These are phyloP conservation scores for Rhabdophis nuchalis DNA, from an alignment of 2,797 vertebrate species.

Conservation along the genomic window DNA sequence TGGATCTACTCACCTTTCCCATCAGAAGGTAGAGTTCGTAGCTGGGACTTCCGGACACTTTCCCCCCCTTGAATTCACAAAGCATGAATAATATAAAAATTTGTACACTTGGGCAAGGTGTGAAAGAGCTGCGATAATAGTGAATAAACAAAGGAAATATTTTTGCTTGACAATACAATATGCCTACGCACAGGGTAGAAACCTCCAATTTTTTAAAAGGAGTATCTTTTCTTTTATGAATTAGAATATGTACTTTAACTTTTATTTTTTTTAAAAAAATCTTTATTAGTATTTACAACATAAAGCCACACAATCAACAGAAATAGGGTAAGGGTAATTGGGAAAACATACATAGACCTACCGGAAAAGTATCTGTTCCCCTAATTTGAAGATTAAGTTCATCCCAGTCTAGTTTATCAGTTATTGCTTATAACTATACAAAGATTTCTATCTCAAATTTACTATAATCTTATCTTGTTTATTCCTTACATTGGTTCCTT, in stretches of 20 bases:
- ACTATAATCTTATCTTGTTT: no score
- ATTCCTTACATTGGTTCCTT: no score
- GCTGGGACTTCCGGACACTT: conserved; percentile 63
- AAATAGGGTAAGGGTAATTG: no score
- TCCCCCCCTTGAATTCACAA: conserved; percentile 70
- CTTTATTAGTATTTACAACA: no score
- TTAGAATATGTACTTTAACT: not conserved
- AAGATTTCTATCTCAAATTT: no score
- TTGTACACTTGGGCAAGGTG: not conserved
- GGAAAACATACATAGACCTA: no score
- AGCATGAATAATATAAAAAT: not conserved
- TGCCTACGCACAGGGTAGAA: not conserved
- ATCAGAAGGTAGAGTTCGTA: conserved; percentile 63
- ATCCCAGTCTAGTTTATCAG: no score
- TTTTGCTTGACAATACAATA: not conserved
- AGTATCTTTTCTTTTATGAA: not conserved
- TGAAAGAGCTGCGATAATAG: not conserved
- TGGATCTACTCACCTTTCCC: conserved; percentile 73
- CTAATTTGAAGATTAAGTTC: no score
- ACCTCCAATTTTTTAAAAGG: not conserved
- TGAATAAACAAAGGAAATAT: not conserved
- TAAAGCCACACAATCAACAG: no score
- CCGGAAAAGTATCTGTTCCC: no score
- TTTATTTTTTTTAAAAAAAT: no score
- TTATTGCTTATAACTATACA: no score